Evolutionary conservation across 2,797 vertebrate species (phyloP), one percentile per base, ranked within the genome.

Genomic region (Pangasius krempfi): DNA sequence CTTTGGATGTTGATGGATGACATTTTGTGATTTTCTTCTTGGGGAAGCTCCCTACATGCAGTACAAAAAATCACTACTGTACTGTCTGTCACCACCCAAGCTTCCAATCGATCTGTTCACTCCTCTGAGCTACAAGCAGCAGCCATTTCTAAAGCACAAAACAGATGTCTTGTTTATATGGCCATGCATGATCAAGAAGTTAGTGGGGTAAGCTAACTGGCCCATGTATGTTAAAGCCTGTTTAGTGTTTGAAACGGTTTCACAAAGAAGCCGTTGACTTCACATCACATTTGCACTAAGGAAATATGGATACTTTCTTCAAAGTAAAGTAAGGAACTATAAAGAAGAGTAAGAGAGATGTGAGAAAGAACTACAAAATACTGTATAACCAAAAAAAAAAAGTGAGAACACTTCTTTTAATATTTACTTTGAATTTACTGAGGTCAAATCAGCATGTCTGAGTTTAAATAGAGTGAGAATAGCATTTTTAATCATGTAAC

Each of bases 1-100:
- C 52, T 56, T 56, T 80, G 4, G 78, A 80, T 80, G 78, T 33
- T 33, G 52, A 80, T 37, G n/a, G 44, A 56, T 56, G 52, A 80
- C 30, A 37, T 80, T 56, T 56, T 30, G n/a, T n/a, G 9, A 25
- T 16, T 60, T 60, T 25, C 33, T 14, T 40, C 16, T 40, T 37
- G 4, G 2, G 52, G 54, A 81, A 14, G 18, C 30, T 25, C 20
- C 20, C 9, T 81, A 10, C 7, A 33, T 33, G 50, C 8, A 12
- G 16, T 33, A 64, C 27, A 2, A 73, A 44, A 6, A 13, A 22
- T 78, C 13, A 76, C 12, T n/a, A 16, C 44, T 78, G 27, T 52
- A 30, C 9, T 30, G 47, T 52, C 27, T 78, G 27, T 18, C 47
- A 52, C 6, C 27, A 78, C 25, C 52, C 47, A 52, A 18, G n/a